phyloP scores from a whole-genome alignment of 2,797 vertebrate genomes.

The Alexandromys oeconomus region DNA sequence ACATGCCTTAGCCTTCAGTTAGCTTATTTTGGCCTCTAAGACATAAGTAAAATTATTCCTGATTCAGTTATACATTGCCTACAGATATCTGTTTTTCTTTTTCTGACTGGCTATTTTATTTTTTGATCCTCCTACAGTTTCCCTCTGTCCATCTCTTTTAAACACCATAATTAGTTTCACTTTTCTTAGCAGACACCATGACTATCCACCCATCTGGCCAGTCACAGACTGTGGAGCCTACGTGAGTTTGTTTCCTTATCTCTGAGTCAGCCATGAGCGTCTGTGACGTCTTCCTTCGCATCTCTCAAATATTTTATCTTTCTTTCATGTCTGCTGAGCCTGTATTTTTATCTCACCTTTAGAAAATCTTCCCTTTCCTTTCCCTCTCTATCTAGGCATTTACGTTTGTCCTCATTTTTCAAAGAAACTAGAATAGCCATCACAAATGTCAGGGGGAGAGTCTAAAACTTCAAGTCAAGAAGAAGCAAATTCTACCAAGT shows the following conservation, averaged over 20 bases:
- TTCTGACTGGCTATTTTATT: background rate
- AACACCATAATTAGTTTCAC: background rate
- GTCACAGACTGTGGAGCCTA: background rate
- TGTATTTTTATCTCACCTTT: background rate
- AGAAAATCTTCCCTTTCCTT: background rate
- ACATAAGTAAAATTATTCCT: background rate
- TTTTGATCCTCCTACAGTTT: background rate
- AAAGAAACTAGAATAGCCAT: background rate
- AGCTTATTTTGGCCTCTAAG: background rate
- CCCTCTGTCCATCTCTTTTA: background rate
- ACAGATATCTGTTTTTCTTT: background rate
- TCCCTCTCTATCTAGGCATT: background rate
- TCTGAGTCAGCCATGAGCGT: background rate
- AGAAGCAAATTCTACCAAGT: background rate
- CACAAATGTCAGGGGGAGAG: background rate
- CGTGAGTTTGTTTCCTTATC: accelerated
- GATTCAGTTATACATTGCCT: background rate
- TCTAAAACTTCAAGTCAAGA: background rate
- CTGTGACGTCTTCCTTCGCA: background rate
- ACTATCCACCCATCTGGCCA: background rate
- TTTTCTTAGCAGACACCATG: background rate
- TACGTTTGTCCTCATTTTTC: background rate
- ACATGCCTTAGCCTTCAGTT: background rate
- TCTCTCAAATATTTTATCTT: background rate
- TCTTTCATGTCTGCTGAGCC: background rate